Conservation (phyloP, 2,888 invertebrate species). For the Tenthredo mesomela region DNA sequence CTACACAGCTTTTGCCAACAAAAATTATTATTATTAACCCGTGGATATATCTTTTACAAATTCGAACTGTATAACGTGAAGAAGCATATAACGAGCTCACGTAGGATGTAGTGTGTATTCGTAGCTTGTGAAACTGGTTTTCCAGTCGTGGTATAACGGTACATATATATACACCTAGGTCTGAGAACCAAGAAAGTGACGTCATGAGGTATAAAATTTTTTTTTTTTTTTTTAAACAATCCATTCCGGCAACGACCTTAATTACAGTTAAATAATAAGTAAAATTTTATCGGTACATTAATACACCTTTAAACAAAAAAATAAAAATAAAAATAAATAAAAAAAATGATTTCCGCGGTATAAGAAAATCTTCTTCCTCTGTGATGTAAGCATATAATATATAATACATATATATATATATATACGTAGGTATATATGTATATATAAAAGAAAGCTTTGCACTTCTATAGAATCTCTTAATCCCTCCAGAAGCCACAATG, state of each 20-base stretch:
- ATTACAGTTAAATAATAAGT: too few species aligned
- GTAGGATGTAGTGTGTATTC: background rate
- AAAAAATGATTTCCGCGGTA: background rate
- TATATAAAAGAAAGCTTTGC: slow-evolving; percentile 13
- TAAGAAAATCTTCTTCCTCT: background rate
- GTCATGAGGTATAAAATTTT: background rate
- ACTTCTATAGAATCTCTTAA: slow-evolving; percentile 28
- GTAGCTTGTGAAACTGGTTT: slow-evolving; percentile 26
- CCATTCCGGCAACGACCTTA: background rate
- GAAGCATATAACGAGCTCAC: background rate
- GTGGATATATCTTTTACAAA: background rate
- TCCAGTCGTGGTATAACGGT: slow-evolving; percentile 2
- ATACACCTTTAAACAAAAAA: too few species aligned
- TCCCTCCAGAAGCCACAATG: background rate
- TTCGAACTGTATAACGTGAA: background rate
- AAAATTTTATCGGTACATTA: too few species aligned
- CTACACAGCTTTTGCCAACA: too few species aligned
- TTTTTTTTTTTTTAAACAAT: too few species aligned
- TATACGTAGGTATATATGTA: too few species aligned
- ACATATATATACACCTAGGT: background rate
- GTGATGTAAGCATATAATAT: background rate
- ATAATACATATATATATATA: background rate
- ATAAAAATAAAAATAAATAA: too few species aligned
- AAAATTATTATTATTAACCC: too few species aligned
- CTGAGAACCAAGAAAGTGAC: background rate